Percentiles rank a stretch among this genome's conserved stretches.
Evolutionary conservation across 2,797 vertebrate species (phyloP).

Genomic region (Pseudotriccus pelzelni): DNA sequence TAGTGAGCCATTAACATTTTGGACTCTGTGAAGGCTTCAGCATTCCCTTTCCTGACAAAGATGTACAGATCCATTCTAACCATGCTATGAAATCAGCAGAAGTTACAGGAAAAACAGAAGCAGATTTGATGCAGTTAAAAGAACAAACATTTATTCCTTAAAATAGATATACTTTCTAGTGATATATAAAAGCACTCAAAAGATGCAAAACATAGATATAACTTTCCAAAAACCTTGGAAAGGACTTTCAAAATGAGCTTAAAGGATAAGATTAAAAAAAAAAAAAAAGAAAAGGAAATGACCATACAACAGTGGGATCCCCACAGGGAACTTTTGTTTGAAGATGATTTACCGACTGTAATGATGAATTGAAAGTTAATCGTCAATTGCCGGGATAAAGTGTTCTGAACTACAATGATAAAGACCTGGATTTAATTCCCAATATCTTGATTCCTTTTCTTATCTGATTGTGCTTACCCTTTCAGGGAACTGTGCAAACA

Average conservation of each 20-base stretch:
- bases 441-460: slow-evolving; percentile 33
- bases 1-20: neutral
- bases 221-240: neutral
- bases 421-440: slow-evolving; percentile 54
- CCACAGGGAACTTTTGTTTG: slow-evolving; percentile 6
- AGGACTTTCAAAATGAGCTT: slow-evolving; percentile 24
- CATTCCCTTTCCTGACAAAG: neutral
- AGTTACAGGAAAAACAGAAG: neutral
- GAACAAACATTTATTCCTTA: neutral
- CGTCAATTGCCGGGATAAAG: neutral
- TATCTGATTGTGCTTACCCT: neutral
- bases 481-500: neutral
- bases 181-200: neutral
- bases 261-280: neutral
- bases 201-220: neutral
- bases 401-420: slow-evolving; percentile 6
- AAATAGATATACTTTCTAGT: neutral
- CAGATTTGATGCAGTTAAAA: neutral
- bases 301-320: neutral
- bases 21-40: neutral
- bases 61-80: neutral
- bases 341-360: slow-evolving; percentile 14
- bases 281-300: neutral
- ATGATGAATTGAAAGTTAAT: slow-evolving; percentile 18
- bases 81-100: neutral